These are phyloP conservation scores for Mesocricetus auratus DNA, from an alignment of 2,113 vertebrate species.

Conservation along the genomic window DNA sequence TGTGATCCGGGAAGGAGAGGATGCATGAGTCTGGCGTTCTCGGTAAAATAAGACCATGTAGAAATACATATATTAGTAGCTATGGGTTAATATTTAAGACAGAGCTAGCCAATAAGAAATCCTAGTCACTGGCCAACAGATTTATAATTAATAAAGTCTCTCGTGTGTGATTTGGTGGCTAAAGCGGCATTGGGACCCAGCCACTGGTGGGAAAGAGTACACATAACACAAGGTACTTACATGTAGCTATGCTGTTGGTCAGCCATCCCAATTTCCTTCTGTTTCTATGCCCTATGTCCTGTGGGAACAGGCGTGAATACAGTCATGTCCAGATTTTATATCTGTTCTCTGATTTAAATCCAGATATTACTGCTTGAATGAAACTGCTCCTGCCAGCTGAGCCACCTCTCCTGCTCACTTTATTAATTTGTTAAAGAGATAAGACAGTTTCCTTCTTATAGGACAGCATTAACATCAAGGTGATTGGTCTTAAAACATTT, in stretches of 20 bases:
- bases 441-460: not conserved
- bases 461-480: not conserved
- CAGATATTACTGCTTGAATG: not conserved
- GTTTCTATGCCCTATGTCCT: not conserved
- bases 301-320: accelerated
- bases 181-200: too few relatives aligned
- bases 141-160: too few relatives aligned
- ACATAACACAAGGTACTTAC: not conserved
- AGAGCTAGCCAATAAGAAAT: too few relatives aligned
- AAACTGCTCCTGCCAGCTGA: not conserved
- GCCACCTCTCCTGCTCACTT: not conserved
- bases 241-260: not conserved
- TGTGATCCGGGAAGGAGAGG: too few relatives aligned
- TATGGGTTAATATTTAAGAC: too few relatives aligned
- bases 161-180: too few relatives aligned
- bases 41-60: too few relatives aligned
- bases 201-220: too few relatives aligned
- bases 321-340: not conserved
- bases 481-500: not conserved
- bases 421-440: not conserved
- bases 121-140: too few relatives aligned
- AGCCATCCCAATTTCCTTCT: too few relatives aligned
- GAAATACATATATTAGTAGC: too few relatives aligned
- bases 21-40: too few relatives aligned
- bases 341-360: not conserved